Percentiles rank a stretch among this genome's conserved stretches.
Evolutionary conservation across 2,113 vertebrate genomes (phyloP).

Genomic region (Hipposideros armiger): DNA sequence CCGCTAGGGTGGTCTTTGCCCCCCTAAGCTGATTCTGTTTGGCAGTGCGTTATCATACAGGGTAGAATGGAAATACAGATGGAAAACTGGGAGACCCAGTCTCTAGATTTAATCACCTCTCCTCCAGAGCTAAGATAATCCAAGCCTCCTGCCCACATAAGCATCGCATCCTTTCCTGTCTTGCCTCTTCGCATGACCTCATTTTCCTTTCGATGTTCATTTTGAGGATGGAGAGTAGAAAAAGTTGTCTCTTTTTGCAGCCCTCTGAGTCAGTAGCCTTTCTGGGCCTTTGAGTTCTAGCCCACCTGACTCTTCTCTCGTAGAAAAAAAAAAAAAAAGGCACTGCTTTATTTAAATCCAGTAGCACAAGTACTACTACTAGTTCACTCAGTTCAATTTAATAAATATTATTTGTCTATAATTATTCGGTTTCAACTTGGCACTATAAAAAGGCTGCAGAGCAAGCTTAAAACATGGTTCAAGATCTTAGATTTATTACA

Average conservation of each 20-base stretch:
- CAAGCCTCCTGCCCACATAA: slow-evolving; percentile 59
- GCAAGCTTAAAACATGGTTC: background rate
- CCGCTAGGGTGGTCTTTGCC: background rate
- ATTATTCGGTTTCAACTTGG: background rate
- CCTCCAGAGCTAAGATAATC: slow-evolving; percentile 74
- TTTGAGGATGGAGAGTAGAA: slow-evolving; percentile 41
- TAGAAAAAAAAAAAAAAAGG: background rate
- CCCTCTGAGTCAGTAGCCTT: slow-evolving; percentile 39
- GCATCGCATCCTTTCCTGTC: slow-evolving; percentile 61
- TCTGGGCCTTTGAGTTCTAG: slow-evolving; percentile 4
- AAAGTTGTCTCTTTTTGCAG: slow-evolving; percentile 12
- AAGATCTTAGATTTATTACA: slow-evolving; percentile 35
- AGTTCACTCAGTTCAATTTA: slow-evolving; percentile 44
- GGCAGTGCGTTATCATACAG: slow-evolving; percentile 1
- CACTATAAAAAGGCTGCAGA: slow-evolving; percentile 4
- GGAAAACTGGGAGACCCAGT: background rate
- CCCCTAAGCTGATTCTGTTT: background rate
- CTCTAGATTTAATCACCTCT: slow-evolving; percentile 60
- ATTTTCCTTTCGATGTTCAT: slow-evolving; percentile 74
- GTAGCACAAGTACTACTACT: background rate
- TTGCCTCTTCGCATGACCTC: slow-evolving; percentile 75
- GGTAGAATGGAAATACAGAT: slow-evolving; percentile 49
- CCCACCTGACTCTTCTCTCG: slow-evolving; percentile 42
- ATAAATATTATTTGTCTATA: slow-evolving; percentile 26
- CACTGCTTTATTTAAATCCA: slow-evolving; percentile 51